Evolutionary conservation across 2,113 vertebrate species (phyloP), one percentile per base, ranked within the genome.

Genomic region (Heterochromis multidens): DNA sequence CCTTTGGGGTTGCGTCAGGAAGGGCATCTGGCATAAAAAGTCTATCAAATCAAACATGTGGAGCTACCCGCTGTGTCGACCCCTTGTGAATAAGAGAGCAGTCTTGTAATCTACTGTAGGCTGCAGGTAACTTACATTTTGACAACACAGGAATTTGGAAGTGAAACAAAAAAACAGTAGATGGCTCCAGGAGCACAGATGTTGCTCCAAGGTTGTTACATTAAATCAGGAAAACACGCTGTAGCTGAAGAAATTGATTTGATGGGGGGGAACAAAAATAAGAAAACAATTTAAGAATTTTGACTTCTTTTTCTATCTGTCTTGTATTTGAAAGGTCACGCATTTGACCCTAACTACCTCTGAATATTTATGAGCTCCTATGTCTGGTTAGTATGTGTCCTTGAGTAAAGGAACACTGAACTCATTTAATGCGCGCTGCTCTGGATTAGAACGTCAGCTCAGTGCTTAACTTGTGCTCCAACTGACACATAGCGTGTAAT

Each of bases 401-500:
- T 82, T 78, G 74, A 88, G 35, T 43, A 27, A 31, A 76, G 52
- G 60, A 81, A 52, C 33, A 14, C 43, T 77, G 62, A 87, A 77
- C 78, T 35, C 1, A 5, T 56, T 79, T 49, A 25, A 8, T 72
- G 67, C 60, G 31, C 37, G 2, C 31, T 60, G 17, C 31, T 35
- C 33, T 43, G 89, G 81, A 87, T 89, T 80, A 87, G 79, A 82
- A 57, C 49, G 14, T 83, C 85, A 77, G 85, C 76, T 83, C 63
- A 35, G 85, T 8, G 23, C n/a, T 17, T 77, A 43, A 67, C 29
- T 29, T 77, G 35, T 78, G 43, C 89, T 86, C 23, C 1, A 6
- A 31, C 83, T 90, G 87, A 88, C 83, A 94, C 88, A 49, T n/a
- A 25, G 23, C 37, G 21, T 84, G 16, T 94, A 95, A 95, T 94